These are phyloP conservation scores for Amphiprion clarkii DNA, from an alignment of 2,797 vertebrate species.

Conservation along the genomic window DNA sequence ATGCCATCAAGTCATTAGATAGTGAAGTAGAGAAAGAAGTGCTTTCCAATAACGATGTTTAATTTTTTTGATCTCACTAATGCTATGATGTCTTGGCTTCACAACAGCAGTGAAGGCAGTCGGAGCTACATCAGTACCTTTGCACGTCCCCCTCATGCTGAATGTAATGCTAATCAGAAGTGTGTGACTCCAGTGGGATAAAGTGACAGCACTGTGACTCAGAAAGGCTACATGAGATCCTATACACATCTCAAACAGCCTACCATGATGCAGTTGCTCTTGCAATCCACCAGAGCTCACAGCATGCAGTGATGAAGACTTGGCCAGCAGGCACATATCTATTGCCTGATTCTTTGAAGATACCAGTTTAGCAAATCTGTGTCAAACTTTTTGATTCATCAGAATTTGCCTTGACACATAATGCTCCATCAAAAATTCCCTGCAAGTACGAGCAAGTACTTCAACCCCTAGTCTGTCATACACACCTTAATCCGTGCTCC, in stretches of 20 bases:
- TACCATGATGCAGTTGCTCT: neutral
- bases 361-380: neutral
- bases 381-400: neutral
- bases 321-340: neutral
- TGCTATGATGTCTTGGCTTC: too few relatives aligned
- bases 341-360: neutral
- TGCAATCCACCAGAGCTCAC: neutral
- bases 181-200: conserved; percentile 74
- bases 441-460: neutral
- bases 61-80: too few relatives aligned
- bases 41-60: too few relatives aligned
- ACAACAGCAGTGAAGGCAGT: too few relatives aligned
- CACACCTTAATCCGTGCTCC: neutral
- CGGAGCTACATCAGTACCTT: neutral
- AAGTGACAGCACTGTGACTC: conserved; percentile 60
- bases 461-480: neutral
- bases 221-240: conserved; percentile 38
- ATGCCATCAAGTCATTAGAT: too few relatives aligned
- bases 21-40: too few relatives aligned
- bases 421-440: neutral
- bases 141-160: conserved; percentile 1
- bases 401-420: neutral
- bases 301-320: neutral
- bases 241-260: neutral
- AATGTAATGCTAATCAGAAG: conserved; percentile 6